phyloP scores from a whole-genome alignment of 2,888 invertebrate species.

The Panopea generosa region DNA sequence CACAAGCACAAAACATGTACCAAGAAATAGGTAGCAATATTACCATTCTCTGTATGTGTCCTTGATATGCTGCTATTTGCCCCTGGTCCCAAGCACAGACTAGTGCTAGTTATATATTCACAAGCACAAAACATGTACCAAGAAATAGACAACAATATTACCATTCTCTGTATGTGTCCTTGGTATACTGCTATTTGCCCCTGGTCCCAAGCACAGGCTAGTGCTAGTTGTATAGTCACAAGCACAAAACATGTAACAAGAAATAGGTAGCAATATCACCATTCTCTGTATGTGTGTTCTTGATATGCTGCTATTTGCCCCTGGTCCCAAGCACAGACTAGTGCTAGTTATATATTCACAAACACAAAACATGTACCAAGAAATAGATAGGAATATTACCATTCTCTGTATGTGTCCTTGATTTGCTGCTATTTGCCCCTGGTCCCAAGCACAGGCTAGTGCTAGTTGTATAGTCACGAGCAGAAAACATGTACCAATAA shows the following conservation, averaged over 20 bases:
- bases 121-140: too few relatives aligned
- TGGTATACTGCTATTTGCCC: too few relatives aligned
- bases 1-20: slow-evolving; percentile 25
- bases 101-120: background rate
- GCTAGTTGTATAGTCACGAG: slow-evolving; percentile 13
- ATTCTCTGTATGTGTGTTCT: too few relatives aligned
- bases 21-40: slow-evolving; percentile 14
- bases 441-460: slow-evolving; percentile 25
- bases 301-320: too few relatives aligned
- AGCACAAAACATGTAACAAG: too few relatives aligned
- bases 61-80: background rate
- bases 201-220: too few relatives aligned
- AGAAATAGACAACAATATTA: too few relatives aligned
- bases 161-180: too few relatives aligned
- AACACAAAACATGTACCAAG: slow-evolving; percentile 22
- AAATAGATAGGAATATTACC: background rate
- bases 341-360: slow-evolving; percentile 1
- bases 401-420: too few relatives aligned
- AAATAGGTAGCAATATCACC: too few relatives aligned
- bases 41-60: background rate
- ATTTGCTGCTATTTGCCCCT: slow-evolving; percentile 1
- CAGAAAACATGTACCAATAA: slow-evolving; percentile 21
- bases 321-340: background rate
- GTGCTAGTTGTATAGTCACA: too few relatives aligned
- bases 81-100: slow-evolving; percentile 1